phyloP scores from a whole-genome alignment of 1,140 invertebrate species.

The Platyscapa corneri region DNA sequence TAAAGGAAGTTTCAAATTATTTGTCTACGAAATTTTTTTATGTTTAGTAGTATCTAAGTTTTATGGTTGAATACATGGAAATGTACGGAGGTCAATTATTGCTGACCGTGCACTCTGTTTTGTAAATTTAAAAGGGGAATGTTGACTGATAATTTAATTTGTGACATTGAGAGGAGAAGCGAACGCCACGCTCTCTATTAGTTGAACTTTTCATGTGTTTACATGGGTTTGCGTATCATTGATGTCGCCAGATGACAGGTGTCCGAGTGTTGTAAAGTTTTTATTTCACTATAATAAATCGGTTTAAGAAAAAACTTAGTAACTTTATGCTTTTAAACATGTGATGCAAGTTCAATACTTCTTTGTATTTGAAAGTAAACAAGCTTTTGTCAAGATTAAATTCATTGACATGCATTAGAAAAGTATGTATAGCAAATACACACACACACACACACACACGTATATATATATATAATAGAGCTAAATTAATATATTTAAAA shows the following conservation, averaged over 20 bases:
- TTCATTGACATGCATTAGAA: too few relatives aligned
- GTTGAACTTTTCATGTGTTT: slow-evolving; percentile 5
- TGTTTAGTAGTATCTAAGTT: neutral
- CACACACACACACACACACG: too few relatives aligned
- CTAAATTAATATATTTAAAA: too few relatives aligned
- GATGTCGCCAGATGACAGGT: neutral
- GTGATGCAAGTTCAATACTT: too few relatives aligned
- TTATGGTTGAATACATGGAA: neutral
- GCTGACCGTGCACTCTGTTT: slow-evolving; percentile 9
- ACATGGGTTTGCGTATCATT: neutral
- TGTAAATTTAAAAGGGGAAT: neutral
- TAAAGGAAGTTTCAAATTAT: neutral
- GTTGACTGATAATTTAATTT: slow-evolving; percentile 17
- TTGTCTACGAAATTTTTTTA: neutral
- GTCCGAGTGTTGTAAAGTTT: neutral
- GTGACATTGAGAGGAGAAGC: slow-evolving; percentile 3
- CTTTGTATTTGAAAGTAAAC: too few relatives aligned
- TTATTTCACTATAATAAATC: neutral
- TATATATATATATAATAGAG: too few relatives aligned
- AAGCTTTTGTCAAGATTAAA: too few relatives aligned
- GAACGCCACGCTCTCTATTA: slow-evolving; percentile 2
- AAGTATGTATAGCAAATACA: too few relatives aligned
- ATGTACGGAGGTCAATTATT: neutral
- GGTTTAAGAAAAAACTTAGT: too few relatives aligned
- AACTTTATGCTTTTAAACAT: too few relatives aligned